Base-by-base conservation (phyloP, 2,888 invertebrate genomes). In the Doris montereyensis region DNA sequence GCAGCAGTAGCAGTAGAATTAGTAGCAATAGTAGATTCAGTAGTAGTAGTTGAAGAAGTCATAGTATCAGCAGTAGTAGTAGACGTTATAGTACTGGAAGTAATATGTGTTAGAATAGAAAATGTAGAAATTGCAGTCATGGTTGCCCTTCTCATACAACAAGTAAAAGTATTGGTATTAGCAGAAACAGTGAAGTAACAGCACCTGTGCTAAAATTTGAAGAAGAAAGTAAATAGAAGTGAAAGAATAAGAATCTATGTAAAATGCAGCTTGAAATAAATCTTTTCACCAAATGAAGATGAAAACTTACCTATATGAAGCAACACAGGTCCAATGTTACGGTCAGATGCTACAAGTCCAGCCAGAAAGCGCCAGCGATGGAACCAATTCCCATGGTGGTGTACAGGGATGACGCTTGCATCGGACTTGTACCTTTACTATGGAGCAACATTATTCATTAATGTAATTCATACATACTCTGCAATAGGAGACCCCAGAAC, bases 231-330 rank as follows among this genome's bases (percentile, higher is more conserved):
- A 10, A 52, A 13, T 52, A 13, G 10, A 52, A 10, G 10, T 52
- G n/a, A 60, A 21, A 60, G 17, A 60, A 60, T 0, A 52, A 10
- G 57, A n/a, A 10, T 52, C 17, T 13, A 52, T 52, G 10, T 52
- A 10, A 13, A 52, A 52, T 13, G 10, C 17, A 13, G 57, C 10
- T 52, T 52, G 10, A 10, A 10, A 52, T 13, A n/a, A 52, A n/a
- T 52, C 10, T 17, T 13, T 52, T 52, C 17, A 10, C 10, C 57
- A 13, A 13, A 52, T 52, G 57, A 13, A 52, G n/a, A 52, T 52
- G n/a, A n/a, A n/a, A n/a, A 52, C 72, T n/a, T 70, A 79, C 79
- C 79, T 52, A 79, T 75, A 35, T 79, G 79, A 28, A 79, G 58
- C 1, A 79, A 57, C n/a, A 79, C 8, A 24, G 79, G 79, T 10